phyloP scores from a whole-genome alignment of 2,113 vertebrate species.

The Typhlomys cinereus region DNA sequence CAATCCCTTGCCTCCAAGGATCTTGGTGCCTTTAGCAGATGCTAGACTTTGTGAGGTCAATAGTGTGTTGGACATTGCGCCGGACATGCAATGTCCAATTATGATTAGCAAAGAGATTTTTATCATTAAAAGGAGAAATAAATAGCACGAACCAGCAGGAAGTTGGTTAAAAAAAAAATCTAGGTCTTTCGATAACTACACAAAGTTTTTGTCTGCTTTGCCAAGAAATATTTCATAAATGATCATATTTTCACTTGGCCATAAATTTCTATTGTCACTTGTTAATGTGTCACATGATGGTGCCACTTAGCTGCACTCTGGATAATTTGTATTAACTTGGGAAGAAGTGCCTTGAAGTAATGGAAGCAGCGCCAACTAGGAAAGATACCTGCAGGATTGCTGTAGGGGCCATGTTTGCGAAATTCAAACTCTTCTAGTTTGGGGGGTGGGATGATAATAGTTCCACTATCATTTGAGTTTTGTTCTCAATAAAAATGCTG shows the following conservation, averaged over 20 bases:
- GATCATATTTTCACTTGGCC: not conserved
- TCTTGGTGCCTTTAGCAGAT: too few species aligned
- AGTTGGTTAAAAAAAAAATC: not conserved
- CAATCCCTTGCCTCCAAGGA: too few species aligned
- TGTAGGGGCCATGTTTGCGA: not conserved
- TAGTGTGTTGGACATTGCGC: too few species aligned
- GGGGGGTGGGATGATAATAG: accelerated
- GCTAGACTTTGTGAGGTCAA: too few species aligned
- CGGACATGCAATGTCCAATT: too few species aligned
- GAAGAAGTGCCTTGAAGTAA: not conserved
- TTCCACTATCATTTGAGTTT: not conserved
- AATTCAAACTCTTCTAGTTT: too few species aligned
- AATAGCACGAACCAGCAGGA: not conserved
- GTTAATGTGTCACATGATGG: not conserved
- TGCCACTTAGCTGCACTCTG: not conserved
- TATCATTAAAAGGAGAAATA: not conserved
- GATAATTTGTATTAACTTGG: not conserved
- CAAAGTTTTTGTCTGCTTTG: not conserved
- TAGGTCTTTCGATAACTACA: not conserved
- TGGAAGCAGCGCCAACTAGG: not conserved
- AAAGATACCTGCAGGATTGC: not conserved
- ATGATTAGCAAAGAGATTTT: too few species aligned
- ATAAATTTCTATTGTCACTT: not conserved
- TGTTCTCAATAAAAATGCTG: not conserved
- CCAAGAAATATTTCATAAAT: constrained; percentile 30